Conservation (phyloP, 2,888 invertebrate genomes). For the Campaea margaritaria region DNA sequence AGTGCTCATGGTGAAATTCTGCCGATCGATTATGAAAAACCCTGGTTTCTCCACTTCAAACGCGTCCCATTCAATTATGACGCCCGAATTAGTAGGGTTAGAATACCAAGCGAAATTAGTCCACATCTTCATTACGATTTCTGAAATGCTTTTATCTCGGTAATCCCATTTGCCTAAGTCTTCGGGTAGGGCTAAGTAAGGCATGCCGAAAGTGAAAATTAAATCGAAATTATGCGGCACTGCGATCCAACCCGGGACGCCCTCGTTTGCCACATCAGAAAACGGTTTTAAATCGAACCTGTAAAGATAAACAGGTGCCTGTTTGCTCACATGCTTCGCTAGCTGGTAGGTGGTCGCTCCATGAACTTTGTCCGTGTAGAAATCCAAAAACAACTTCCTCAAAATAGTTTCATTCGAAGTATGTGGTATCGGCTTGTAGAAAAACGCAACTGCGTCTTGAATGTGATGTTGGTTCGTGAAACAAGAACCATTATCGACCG, state of each 20-base stretch:
- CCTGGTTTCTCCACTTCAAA: constrained; percentile 88
- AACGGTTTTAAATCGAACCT: constrained; percentile 91
- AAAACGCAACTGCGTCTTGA: constrained; percentile 90
- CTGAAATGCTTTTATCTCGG: constrained; percentile 91
- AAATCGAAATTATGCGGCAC: constrained; percentile 94
- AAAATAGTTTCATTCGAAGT: constrained; percentile 86
- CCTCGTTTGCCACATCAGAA: constrained; percentile 86
- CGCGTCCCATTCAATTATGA: constrained; percentile 90
- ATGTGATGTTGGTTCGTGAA: constrained; percentile 88
- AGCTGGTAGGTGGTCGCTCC: constrained; percentile 89
- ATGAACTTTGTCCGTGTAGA: constrained; percentile 91
- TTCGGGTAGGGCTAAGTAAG: constrained; percentile 87
- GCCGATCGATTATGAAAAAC: constrained; percentile 89
- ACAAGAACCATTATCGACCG: constrained; percentile 83
- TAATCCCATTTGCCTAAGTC: constrained; percentile 89
- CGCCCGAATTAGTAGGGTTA: constrained; percentile 89
- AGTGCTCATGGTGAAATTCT: constrained; percentile 91
- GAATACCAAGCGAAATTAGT: constrained; percentile 91
- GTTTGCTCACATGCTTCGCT: constrained; percentile 87
- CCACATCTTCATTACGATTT: constrained; percentile 93
- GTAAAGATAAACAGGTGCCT: constrained; percentile 88
- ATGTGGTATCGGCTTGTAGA: constrained; percentile 89
- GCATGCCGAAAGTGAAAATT: constrained; percentile 93
- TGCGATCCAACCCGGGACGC: constrained; percentile 90
- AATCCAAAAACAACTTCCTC: constrained; percentile 88